These are phyloP conservation scores for Alcedo quadribrachys DNA, from an alignment of 2,797 vertebrate genomes.

Conservation along the genomic window DNA sequence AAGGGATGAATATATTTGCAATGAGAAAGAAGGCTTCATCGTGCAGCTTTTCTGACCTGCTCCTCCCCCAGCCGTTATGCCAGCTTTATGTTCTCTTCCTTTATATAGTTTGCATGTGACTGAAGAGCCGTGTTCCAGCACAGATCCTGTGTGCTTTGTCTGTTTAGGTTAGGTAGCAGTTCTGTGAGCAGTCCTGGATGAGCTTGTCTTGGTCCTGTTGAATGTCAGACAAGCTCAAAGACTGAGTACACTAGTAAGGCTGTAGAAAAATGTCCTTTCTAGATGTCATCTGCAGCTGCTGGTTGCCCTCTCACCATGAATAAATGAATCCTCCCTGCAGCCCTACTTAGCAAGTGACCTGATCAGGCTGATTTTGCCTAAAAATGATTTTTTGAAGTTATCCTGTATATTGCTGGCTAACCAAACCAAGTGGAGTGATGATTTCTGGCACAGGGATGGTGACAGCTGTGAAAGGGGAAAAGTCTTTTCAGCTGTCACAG, in stretches of 20 bases:
- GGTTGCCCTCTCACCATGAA: neutral
- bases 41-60: neutral
- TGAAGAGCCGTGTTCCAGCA: neutral
- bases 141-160: neutral
- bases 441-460: neutral
- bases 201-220: neutral
- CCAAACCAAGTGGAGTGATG: neutral
- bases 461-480: slow-evolving; percentile 10
- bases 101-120: neutral
- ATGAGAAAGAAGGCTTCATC: neutral
- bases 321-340: neutral
- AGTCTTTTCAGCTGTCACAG: neutral
- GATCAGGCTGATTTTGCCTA: neutral
- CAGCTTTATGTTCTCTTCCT: neutral
- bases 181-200: neutral
- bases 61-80: neutral
- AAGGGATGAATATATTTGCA: neutral
- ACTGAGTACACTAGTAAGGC: neutral
- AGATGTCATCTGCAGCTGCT: neutral
- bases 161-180: neutral
- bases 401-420: neutral
- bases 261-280: neutral
- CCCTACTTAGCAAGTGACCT: neutral
- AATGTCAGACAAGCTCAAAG: neutral
- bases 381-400: neutral